Conservation (phyloP, 2,113 vertebrate species). For the Aspiorhynchus laticeps region DNA sequence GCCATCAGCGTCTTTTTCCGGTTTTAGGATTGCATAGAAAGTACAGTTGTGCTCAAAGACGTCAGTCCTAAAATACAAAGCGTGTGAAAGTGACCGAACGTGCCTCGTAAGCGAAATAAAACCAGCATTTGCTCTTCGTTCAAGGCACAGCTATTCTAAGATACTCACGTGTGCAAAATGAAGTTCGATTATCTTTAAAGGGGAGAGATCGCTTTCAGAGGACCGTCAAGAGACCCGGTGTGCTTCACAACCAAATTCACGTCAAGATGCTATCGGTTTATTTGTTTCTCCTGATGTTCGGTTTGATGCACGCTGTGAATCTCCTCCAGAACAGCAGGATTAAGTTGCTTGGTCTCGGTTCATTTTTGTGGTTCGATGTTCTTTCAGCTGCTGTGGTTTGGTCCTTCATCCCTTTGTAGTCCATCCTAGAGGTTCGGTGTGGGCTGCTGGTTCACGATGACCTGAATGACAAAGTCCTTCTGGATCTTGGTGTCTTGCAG, state of each 20-base stretch:
- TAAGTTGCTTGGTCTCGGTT: background rate
- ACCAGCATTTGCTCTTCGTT: conserved; percentile 50
- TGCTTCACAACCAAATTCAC: conserved; percentile 54
- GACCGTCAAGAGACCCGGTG: conserved; percentile 40
- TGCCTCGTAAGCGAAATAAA: background rate
- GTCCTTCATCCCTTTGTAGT: conserved; percentile 15
- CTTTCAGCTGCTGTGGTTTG: background rate
- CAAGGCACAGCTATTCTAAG: conserved; percentile 73
- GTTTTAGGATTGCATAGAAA: conserved; percentile 25
- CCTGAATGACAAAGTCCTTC: conserved; percentile 99
- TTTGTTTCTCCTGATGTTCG: background rate
- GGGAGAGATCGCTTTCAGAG: conserved; percentile 44
- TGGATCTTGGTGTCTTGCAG: conserved; percentile 99
- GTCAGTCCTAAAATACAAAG: background rate
- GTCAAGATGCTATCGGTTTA: conserved; percentile 38
- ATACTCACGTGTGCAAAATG: conserved; percentile 76
- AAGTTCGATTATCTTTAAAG: conserved; percentile 56
- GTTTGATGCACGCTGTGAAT: background rate
- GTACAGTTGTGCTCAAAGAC: conserved; percentile 14
- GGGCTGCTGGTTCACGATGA: conserved; percentile 93
- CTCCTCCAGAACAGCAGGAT: background rate
- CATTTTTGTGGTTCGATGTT: background rate
- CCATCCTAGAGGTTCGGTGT: conserved; percentile 64
- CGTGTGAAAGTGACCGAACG: background rate
- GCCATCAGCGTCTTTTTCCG: background rate